A percentile compares a stretch with the other conserved stretches of the same genome.
These are phyloP conservation scores for Ivindomyrus marchei DNA, from an alignment of 2,113 vertebrate species.

Conservation along the genomic window DNA sequence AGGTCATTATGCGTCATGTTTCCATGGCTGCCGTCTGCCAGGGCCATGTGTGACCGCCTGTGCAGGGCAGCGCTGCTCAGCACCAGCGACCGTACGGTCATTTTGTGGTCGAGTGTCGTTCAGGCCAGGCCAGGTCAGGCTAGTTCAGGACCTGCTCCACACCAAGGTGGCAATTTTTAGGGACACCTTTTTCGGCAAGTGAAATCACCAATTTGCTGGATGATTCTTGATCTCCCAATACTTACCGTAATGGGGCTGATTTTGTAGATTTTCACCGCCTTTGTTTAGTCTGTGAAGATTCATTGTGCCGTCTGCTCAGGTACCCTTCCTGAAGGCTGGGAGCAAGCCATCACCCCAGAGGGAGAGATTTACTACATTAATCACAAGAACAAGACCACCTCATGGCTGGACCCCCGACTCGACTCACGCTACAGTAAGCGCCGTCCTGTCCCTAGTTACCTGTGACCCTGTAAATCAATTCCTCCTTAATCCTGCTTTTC, in stretches of 20 bases:
- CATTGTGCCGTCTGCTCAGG: constrained; percentile 52
- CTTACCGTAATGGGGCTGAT: background rate
- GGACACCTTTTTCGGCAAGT: background rate
- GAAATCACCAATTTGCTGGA: background rate
- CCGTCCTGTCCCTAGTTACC: background rate
- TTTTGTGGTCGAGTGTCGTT: background rate
- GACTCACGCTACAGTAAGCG: constrained; percentile 11
- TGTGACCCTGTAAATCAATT: background rate
- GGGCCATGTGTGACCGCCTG: background rate
- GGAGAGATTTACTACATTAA: constrained; percentile 98
- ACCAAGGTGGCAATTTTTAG: background rate
- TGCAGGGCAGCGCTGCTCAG: background rate
- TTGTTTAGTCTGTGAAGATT: background rate
- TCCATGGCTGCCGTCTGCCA: background rate
- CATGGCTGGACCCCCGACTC: constrained; percentile 89
- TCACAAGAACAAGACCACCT: constrained; percentile 94
- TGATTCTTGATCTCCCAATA: background rate
- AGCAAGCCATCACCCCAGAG: constrained; percentile 89
- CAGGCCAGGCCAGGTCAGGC: background rate
- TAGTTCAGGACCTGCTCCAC: background rate
- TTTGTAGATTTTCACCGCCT: background rate
- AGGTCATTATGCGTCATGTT: background rate
- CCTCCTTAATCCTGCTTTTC: background rate
- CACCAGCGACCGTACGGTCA: background rate
- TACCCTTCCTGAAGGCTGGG: constrained; percentile 95